Evolutionary conservation across 1,140 invertebrate species (phyloP), one percentile per base, ranked within the genome.

Genomic region (Vanessa atalanta): DNA sequence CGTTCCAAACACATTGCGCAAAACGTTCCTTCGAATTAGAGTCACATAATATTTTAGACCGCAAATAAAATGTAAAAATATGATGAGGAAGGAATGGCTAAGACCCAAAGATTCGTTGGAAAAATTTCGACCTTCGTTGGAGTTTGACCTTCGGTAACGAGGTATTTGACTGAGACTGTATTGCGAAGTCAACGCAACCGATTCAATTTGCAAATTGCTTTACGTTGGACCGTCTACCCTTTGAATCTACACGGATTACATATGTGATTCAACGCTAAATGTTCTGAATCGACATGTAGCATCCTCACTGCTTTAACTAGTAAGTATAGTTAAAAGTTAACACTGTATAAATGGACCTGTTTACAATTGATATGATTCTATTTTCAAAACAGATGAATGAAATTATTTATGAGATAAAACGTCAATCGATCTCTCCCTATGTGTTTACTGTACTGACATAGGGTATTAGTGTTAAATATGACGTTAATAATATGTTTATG

Each of bases 161-260:
- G 14, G 12, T 51, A n/a, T 15, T 55, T 55, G 53, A 55, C 53
- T 61, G 13, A 11, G 23, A 31, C 20, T 61, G 26, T 61, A 37
- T 60, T 37, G 57, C 6, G 57, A 61, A 37, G 23, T 7, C 26
- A n/a, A 61, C 57, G 23, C 57, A 37, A 26, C 14, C 55, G 26
- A 61, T 61, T 61, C 57, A 61, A 61, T 61, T 61, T 61, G 57
- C 26, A 61, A 61, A 61, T 61, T 61, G 57, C 57, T 61, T 61
- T 37, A 16, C 57, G 15, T n/a, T n/a, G 8, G 26, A 8, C 48
- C 48, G 48, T n/a, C 53, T n/a, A 37, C 26, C 57, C 57, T 37
- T 37, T 16, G 26, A 26, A 61, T 61, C 57, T 37, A 23, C 20
- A 37, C 57, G 57, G 57, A 61, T 61, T 61, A 61, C 57, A 61